These are phyloP conservation scores for Drosophila serrata DNA, from an alignment of 1,140 invertebrate genomes.

Conservation along the genomic window DNA sequence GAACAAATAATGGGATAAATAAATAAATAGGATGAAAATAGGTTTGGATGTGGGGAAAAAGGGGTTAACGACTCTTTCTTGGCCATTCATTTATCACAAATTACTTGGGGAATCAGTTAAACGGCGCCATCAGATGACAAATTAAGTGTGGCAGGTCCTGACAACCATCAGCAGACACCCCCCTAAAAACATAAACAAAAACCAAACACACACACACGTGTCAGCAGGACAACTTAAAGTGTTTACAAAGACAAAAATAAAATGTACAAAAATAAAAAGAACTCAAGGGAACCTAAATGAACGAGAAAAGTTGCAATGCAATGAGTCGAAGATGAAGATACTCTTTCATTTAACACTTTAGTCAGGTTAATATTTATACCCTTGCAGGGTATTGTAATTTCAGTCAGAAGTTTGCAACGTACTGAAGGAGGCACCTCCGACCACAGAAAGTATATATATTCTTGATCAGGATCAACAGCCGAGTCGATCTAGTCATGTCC, in stretches of 20 bases:
- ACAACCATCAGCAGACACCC: conserved; percentile 25
- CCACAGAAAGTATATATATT: too few relatives aligned
- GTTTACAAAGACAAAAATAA: conserved; percentile 19
- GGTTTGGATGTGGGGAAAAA: background rate
- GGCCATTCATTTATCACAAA: conserved; percentile 66
- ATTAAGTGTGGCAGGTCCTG: conserved; percentile 39
- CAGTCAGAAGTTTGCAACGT: too few relatives aligned
- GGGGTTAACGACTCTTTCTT: too few relatives aligned
- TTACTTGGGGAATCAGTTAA: conserved; percentile 51
- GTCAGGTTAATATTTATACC: too few relatives aligned
- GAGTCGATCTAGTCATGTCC: too few relatives aligned
- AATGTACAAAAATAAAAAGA: background rate
- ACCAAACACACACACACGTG: background rate
- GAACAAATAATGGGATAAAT: background rate
- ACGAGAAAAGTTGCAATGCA: background rate
- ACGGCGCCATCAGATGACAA: conserved; percentile 51
- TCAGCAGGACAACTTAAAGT: conserved; percentile 22
- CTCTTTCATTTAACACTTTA: background rate
- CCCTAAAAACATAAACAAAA: background rate
- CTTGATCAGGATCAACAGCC: too few relatives aligned
- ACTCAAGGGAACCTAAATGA: background rate
- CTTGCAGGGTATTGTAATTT: too few relatives aligned
- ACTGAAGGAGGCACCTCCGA: too few relatives aligned
- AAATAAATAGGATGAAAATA: background rate
- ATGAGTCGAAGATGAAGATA: background rate